phyloP scores from a whole-genome alignment of 2,113 vertebrate genomes.

The Hemiprocne comata region DNA sequence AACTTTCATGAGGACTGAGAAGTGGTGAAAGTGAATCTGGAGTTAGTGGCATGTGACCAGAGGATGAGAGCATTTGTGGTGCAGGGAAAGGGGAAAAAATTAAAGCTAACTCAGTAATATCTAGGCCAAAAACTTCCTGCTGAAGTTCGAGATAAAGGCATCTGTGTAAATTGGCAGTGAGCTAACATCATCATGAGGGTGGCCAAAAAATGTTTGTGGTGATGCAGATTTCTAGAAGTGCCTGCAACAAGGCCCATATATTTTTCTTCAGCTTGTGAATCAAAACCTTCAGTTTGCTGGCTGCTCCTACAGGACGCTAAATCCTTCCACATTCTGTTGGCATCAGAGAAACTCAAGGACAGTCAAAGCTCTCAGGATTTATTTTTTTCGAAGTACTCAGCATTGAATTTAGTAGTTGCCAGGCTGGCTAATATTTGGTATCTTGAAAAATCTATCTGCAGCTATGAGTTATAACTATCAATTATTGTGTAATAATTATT shows the following conservation, averaged over 20 bases:
- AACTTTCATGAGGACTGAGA: neutral
- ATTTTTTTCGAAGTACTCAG: constrained; percentile 5
- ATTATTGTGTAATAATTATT: neutral
- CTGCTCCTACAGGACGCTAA: neutral
- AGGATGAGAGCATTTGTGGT: neutral
- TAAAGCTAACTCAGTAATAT: neutral
- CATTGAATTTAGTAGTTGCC: neutral
- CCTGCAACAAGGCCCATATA: neutral
- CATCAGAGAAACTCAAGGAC: constrained; percentile 6
- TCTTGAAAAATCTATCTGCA: neutral
- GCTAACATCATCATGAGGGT: neutral
- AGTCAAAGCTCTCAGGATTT: neutral
- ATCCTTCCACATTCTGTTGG: neutral
- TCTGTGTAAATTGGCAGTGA: neutral
- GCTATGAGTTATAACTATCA: neutral
- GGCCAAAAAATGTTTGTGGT: neutral
- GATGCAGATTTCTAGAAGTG: neutral
- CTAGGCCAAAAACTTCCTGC: neutral
- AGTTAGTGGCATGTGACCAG: accelerated
- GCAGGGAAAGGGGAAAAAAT: neutral
- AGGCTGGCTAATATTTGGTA: neutral
- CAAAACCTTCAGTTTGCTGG: neutral
- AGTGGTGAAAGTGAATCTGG: neutral
- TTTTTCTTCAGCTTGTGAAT: neutral
- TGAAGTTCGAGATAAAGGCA: neutral